Base-by-base conservation (phyloP, 2,113 vertebrate genomes). In the Atlantisia rogersi region DNA sequence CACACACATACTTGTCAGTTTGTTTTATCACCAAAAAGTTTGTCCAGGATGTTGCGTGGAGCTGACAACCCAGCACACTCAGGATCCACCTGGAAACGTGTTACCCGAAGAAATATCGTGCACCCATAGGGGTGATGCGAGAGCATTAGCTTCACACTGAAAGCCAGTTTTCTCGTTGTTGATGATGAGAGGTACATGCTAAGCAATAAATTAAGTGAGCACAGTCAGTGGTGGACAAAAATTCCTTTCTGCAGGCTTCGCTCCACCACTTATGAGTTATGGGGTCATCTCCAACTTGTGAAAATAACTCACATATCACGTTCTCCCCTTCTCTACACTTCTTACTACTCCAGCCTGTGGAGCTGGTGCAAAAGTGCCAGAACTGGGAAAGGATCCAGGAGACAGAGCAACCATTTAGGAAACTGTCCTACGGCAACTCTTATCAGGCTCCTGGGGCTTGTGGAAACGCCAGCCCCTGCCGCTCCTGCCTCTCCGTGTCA, bases 271-370 rank as follows among this genome's bases (percentile, higher is more conserved):
- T 93, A 22, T 94, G 89, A 97, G 58, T 97, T 95, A 97, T 86
- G 70, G 87, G 67, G 76, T 92, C 93, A 91, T 97, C 92, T 95
- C 60, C 59, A 78, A 94, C 94, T 97, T 96, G 92, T 93, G 90
- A 96, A 97, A 97, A 97, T 97, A 96, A 93, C 90, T 94, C 95
- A 92, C 94, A 97, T 97, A 96, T 97, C 92, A 96, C 80, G 52
- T 80, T 79, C 58, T 67, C 15, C 32, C 48, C 26, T 31, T 75
- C 60, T 52, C 60, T 65, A 3, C 0, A 0, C 40, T 76, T 63
- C 86, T 82, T 82, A 59, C 56, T 84, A 19, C 26, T 85, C 18
- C 59, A 88, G 44, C 52, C 29, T 40, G 48, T 58, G 71, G 44
- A 95, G 46, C 63, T 90, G 69, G 40, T 82, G 59, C 71, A 80